Evolutionary conservation across 2,113 vertebrate species (phyloP), one percentile per base, ranked within the genome.

Genomic region (Suricata suricatta): DNA sequence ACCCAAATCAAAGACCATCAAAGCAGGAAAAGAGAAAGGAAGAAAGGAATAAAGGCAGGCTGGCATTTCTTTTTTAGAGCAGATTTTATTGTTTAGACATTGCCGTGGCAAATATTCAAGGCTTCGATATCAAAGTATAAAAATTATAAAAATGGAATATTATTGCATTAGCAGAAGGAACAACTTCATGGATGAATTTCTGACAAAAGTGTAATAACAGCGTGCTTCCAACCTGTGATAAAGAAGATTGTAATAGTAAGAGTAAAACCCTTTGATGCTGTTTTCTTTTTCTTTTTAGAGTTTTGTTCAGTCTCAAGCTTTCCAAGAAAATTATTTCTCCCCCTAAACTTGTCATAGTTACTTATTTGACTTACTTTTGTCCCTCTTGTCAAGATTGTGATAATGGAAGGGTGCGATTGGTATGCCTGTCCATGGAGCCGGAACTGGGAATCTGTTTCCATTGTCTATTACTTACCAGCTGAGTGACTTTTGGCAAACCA

Each of bases 271-370:
- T 93, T 85, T 80, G 11, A 76, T 9, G 69, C 7, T 60, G 60
- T 47, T 72, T 54, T 57, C 52, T 89, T 71, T 92, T 84, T 84
- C 96, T 44, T 84, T 84, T 96, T 35, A 66, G 52, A 77, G 64
- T 87, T 71, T 77, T 76, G 4, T 94, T 60, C 14, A 74, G n/a
- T 31, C n/a, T 95, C 15, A 12, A 74, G 8, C 14, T 14, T 35
- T 44, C 35, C 85, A 7, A 92, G 47, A 63, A 72, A 96, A 88
- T 33, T 1, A 14, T 41, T 47, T 83, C 9, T 27, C 4, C 77
- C 6, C 81, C 47, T 54, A 81, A 64, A 69, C 4, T 38, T 95
- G 3, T 38, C 5, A 41, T 31, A 72, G 19, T 88, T 85, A 54
- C 33, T 69, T 64, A 86, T 87, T 88, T 92, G 63, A 92, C 21